phyloP scores from a whole-genome alignment of 1,140 invertebrate species.

The Platyscapa corneri region DNA sequence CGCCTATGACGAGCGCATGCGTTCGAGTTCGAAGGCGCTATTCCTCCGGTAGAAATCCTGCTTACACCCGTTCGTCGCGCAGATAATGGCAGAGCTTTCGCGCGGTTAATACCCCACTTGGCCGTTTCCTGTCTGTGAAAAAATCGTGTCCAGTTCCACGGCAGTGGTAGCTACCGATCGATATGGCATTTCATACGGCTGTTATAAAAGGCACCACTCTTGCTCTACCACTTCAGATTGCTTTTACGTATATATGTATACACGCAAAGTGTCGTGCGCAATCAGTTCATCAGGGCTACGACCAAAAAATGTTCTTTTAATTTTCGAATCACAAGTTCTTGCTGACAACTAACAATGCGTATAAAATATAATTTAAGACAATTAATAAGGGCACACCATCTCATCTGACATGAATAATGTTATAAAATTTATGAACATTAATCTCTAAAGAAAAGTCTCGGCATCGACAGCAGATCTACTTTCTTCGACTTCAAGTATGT shows the following conservation, averaged over 20 bases:
- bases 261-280: background rate
- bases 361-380: too few relatives aligned
- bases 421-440: too few relatives aligned
- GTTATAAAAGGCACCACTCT: background rate
- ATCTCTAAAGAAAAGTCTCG: too few relatives aligned
- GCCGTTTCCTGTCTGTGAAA: slow-evolving; percentile 45
- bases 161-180: slow-evolving; percentile 16
- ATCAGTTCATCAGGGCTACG: background rate
- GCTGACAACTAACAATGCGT: too few relatives aligned
- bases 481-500: background rate
- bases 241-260: background rate
- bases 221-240: background rate
- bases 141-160: slow-evolving; percentile 44
- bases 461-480: background rate
- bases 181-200: slow-evolving; percentile 5
- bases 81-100: slow-evolving; percentile 45
- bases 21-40: background rate
- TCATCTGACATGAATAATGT: too few relatives aligned
- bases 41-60: slow-evolving; percentile 13
- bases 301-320: background rate
- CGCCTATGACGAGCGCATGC: too few relatives aligned
- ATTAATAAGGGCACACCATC: too few relatives aligned
- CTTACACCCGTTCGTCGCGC: background rate
- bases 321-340: background rate
- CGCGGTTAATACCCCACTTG: slow-evolving; percentile 51